Base-by-base conservation (phyloP, 2,888 invertebrate species). In the Xanthorhoe spadicearia region DNA sequence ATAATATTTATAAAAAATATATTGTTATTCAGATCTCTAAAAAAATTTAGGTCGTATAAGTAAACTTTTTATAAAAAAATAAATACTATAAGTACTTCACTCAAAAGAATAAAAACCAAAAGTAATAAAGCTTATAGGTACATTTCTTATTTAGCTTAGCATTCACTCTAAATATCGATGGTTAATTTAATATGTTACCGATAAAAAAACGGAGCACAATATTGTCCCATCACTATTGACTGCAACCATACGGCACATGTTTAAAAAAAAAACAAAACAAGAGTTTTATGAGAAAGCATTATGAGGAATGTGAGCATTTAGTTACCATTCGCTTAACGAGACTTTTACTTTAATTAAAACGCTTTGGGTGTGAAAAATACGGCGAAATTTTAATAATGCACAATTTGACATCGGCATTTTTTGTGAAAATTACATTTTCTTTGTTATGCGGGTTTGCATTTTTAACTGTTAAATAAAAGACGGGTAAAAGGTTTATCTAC, bases 251-350 rank as follows among this genome's bases (percentile, higher is more conserved):
- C 63, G 65, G 79, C 82, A 81, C 77, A 74, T 77, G 78, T 76
- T 70, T 68, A 51, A 68, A 79, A 77, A 81, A 75, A 81, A 82
- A 78, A 69, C 67, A 76, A 74, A 74, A 61, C 13, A n/a, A 64
- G 56, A 74, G 69, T 56, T 63, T 76, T 73, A 83, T 89, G 90
- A 87, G 90, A 89, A 89, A 62, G 15, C 46, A 56, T 55, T 51
- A 43, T 19, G 43, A 38, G 52, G 61, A 35, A 43, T 52, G 59
- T 7, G 2, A 1, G 52, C 59, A 53, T 61, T 61, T 35, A 56
- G 50, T 23, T 52, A 46, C 17, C 6, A 51, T 56, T 61, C 35
- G 23, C 43, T 43, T 43, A 55, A 19, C 38, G 61, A 55, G 35
- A 46, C n/a, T 9, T 51, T 23, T 19, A 51, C 17, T 9, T 23